Percentiles rank a stretch among this genome's conserved stretches.
phyloP scores from a whole-genome alignment of 2,113 vertebrate species.

The Lepus timidus region DNA sequence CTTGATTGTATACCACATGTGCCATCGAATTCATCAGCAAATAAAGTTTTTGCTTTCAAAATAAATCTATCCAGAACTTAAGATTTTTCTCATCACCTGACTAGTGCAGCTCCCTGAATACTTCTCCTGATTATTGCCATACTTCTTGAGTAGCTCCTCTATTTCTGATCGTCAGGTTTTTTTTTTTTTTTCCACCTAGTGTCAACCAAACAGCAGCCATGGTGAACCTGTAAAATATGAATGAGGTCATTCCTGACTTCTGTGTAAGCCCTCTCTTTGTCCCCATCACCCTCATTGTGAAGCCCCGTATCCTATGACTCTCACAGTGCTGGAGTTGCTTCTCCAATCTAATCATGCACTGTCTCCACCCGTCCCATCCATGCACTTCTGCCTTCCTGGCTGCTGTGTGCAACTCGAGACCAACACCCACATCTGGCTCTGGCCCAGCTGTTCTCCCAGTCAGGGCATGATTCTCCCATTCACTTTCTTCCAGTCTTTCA shows the following conservation, averaged over 20 bases:
- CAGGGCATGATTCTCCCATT: background rate
- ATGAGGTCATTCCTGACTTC: background rate
- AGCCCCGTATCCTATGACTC: background rate
- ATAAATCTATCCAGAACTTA: background rate
- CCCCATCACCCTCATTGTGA: background rate
- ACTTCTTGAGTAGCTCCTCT: background rate
- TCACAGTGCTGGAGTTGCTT: background rate
- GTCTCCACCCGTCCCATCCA: rapidly evolving
- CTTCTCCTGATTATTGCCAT: background rate
- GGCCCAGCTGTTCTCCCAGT: background rate
- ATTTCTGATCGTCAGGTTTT: background rate
- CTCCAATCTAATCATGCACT: background rate
- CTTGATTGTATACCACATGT: background rate
- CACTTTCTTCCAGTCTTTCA: background rate
- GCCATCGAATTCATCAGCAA: background rate
- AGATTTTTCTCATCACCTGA: background rate
- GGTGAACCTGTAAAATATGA: background rate
- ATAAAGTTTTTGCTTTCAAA: background rate
- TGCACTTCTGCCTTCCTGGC: background rate
- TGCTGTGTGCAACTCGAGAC: background rate
- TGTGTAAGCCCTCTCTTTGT: background rate
- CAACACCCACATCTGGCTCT: background rate
- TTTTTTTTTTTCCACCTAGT: background rate
- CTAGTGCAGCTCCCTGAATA: background rate
- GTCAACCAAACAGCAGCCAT: background rate